These are phyloP conservation scores for Pseudomugil tenellus DNA, from an alignment of 2,797 vertebrate genomes.

Conservation along the genomic window DNA sequence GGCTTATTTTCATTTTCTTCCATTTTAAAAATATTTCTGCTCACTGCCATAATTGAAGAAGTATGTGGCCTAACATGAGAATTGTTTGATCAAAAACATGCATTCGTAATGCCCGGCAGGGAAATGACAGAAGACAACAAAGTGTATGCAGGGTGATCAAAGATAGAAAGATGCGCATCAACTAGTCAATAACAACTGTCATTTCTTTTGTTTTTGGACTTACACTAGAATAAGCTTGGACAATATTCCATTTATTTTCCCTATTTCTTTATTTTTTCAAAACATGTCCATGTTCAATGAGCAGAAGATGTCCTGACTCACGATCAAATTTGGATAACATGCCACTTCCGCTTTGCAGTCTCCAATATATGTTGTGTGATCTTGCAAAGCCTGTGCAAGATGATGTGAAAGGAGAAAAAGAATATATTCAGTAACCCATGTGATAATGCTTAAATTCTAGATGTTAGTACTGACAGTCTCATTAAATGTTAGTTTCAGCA, in stretches of 20 bases:
- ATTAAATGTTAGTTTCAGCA: slow-evolving; percentile 38
- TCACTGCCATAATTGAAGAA: slow-evolving; percentile 47
- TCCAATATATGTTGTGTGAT: slow-evolving; percentile 17
- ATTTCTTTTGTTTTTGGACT: slow-evolving; percentile 35
- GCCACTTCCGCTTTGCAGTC: slow-evolving; percentile 2
- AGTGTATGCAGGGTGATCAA: slow-evolving; percentile 55
- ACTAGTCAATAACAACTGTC: slow-evolving; percentile 44
- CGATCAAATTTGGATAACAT: slow-evolving; percentile 31
- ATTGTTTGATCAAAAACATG: slow-evolving; percentile 61
- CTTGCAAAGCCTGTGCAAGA: slow-evolving; percentile 11
- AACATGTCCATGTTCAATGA: slow-evolving; percentile 28
- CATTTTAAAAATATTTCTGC: slow-evolving; percentile 11
- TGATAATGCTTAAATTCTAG: slow-evolving; percentile 33
- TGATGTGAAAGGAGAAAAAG: slow-evolving; percentile 16
- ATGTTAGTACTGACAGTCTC: slow-evolving; percentile 28
- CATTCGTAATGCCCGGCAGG: slow-evolving; percentile 56
- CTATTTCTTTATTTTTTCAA: slow-evolving; percentile 2
- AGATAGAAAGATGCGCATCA: slow-evolving; percentile 33
- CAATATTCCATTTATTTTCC: not conserved
- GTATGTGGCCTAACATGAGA: slow-evolving; percentile 38
- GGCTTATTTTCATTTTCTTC: slow-evolving; percentile 47
- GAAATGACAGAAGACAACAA: slow-evolving; percentile 66
- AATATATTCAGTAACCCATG: slow-evolving; percentile 13
- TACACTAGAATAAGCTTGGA: slow-evolving; percentile 8
- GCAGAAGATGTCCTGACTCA: slow-evolving; percentile 3